Evolutionary conservation across 2,888 invertebrate genomes (phyloP), one percentile per base, ranked within the genome.

Genomic region (Pilophorus perplexus): DNA sequence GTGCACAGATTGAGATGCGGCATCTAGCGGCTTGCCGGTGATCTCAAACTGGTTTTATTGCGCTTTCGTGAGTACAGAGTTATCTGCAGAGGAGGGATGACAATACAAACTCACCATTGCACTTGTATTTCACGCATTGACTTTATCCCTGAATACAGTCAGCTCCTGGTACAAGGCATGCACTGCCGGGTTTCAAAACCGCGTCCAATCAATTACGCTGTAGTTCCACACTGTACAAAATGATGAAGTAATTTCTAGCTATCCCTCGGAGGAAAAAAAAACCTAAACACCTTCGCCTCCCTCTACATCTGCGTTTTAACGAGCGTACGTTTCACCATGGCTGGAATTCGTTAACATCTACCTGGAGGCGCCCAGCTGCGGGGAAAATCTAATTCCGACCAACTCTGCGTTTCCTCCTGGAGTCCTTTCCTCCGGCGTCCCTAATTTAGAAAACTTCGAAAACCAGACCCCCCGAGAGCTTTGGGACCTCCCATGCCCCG

Each of bases 191-290:
- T 33, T 33, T 33, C 25, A 22, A 46, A 46, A 42, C 46, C 46
- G 48, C 48, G 27, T 10, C 46, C 25, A 62, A 62, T 62, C 62
- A 46, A 62, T 62, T 38, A 48, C 62, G 20, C 48, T 18, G 28
- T 38, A 55, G 33, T 55, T 33, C 55, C 62, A 62, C 62, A 62
- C 33, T 28, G 46, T 10, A 37, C 23, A 62, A 62, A 48, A 62
- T 62, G 62, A 62, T 62, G 62, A 62, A 62, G 62, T 62, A 62
- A 62, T 62, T 62, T 62, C 62, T 27, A 62, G 23, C 44, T 40
- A 62, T 28, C 38, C 20, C 52, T 27, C 18, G 48, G 28, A 62
- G 33, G 33, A 33, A 59, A 27, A 16, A 20, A 59, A 59, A 27
- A 46, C 18, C 46, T 22, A 57, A 40, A 18, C 14, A 40, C 20